Percentiles rank a stretch among this genome's conserved stretches.
Evolutionary conservation across 37 sponge, comb jelly and placozoan species (phyloP).

Genomic region (Axinella damicornis): DNA sequence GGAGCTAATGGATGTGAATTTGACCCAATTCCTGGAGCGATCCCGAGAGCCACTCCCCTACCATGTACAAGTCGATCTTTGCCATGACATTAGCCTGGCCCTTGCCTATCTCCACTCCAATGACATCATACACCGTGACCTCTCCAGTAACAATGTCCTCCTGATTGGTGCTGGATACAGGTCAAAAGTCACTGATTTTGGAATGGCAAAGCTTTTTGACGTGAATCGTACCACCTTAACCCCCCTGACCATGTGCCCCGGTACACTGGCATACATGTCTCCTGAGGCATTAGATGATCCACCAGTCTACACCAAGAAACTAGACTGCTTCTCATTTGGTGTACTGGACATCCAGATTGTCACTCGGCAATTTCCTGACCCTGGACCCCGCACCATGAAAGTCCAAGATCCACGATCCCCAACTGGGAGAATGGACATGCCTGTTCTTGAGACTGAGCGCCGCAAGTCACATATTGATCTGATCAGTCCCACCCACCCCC

Average conservation of each 20-base stretch:
- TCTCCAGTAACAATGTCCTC: slow-evolving; percentile 9
- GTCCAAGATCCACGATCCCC: neutral
- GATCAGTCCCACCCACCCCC: slow-evolving; percentile 3
- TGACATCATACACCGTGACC: neutral
- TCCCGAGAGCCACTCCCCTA: neutral
- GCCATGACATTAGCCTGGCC: neutral
- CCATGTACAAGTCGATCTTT: neutral
- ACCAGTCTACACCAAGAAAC: slow-evolving; percentile 1
- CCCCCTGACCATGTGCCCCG: slow-evolving; percentile 22
- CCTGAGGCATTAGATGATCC: slow-evolving; percentile 13
- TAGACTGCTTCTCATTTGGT: slow-evolving; percentile 30
- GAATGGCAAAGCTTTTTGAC: slow-evolving; percentile 1
- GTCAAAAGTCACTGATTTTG: slow-evolving; percentile 9
- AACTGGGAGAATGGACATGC: too few species aligned
- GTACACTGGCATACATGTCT: slow-evolving; percentile 22
- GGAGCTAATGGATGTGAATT: neutral
- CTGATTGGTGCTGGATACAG: neutral
- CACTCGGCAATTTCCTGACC: slow-evolving; percentile 4
- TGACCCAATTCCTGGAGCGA: neutral
- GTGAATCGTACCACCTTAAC: neutral
- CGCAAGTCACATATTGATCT: neutral
- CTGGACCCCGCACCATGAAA: neutral
- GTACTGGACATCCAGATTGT: slow-evolving; percentile 13
- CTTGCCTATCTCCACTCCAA: slow-evolving; percentile 2
- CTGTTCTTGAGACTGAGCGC: neutral